Conservation (phyloP, 2,888 invertebrate species). For the Epinotia ramella region DNA sequence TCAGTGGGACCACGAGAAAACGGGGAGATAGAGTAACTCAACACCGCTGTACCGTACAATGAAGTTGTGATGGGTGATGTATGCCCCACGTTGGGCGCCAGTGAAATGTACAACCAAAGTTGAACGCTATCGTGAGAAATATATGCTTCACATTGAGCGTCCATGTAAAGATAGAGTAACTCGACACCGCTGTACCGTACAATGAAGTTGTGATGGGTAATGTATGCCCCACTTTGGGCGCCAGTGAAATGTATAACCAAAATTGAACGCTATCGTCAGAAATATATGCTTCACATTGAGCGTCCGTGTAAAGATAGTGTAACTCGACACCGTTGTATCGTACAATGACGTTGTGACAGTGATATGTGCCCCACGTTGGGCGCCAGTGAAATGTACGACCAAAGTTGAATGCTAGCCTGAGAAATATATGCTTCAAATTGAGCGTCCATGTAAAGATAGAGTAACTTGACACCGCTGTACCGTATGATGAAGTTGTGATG, state of each 20-base stretch:
- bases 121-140: background rate
- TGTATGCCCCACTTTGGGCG: background rate
- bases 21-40: no score
- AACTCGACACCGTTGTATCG: slow-evolving; percentile 9
- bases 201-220: slow-evolving; percentile 3
- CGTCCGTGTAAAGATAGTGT: background rate
- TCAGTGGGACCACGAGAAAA: no score
- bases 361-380: background rate
- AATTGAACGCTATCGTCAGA: background rate
- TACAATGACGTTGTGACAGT: slow-evolving; percentile 13
- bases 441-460: background rate
- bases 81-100: slow-evolving; percentile 1
- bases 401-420: background rate
- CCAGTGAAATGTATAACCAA: background rate
- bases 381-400: background rate
- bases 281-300: background rate
- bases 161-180: background rate
- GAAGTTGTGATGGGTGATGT: slow-evolving; percentile 1
- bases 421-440: background rate
- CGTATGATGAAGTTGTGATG: slow-evolving; percentile 10
- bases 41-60: slow-evolving; percentile 22
- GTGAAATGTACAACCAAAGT: slow-evolving; percentile 1
- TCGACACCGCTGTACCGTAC: slow-evolving; percentile 9
- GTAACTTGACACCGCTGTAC: background rate
- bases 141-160: background rate